Evolutionary conservation across 2,888 invertebrate species (phyloP).

Genomic region (Timema cristinae): DNA sequence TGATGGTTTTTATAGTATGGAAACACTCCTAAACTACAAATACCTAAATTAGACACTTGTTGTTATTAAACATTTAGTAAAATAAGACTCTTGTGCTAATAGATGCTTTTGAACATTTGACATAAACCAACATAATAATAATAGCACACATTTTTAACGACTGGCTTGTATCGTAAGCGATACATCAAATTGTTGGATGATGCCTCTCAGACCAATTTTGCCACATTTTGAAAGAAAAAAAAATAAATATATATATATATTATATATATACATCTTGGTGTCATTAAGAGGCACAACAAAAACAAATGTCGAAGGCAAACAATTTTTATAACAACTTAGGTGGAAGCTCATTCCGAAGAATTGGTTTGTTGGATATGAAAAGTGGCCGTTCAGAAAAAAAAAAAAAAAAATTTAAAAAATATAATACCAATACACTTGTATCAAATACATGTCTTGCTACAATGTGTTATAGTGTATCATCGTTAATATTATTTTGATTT

Average conservation of each 20-base stretch:
- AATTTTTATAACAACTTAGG: too few species aligned
- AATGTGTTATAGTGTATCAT: conserved; percentile 14
- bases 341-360: too few species aligned
- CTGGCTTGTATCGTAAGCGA: not conserved
- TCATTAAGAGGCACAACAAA: too few species aligned
- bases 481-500: conserved; percentile 12
- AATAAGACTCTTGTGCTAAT: conserved; percentile 21
- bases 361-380: too few species aligned
- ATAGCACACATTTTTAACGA: conserved; percentile 9
- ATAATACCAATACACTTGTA: too few species aligned
- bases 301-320: too few species aligned
- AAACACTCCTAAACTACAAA: conserved; percentile 9
- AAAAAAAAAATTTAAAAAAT: too few species aligned
- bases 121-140: conserved; percentile 1
- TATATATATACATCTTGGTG: too few species aligned
- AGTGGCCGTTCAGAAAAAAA: too few species aligned
- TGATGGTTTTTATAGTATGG: too few species aligned
- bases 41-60: not conserved
- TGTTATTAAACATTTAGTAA: not conserved
- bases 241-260: too few species aligned
- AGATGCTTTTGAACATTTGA: conserved; percentile 8
- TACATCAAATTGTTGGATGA: not conserved
- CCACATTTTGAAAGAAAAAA: not conserved
- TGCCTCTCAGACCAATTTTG: conserved; percentile 15
- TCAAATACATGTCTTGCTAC: too few species aligned